These are phyloP conservation scores for Druceiella hillmani DNA, from an alignment of 2,888 invertebrate species.

Conservation along the genomic window DNA sequence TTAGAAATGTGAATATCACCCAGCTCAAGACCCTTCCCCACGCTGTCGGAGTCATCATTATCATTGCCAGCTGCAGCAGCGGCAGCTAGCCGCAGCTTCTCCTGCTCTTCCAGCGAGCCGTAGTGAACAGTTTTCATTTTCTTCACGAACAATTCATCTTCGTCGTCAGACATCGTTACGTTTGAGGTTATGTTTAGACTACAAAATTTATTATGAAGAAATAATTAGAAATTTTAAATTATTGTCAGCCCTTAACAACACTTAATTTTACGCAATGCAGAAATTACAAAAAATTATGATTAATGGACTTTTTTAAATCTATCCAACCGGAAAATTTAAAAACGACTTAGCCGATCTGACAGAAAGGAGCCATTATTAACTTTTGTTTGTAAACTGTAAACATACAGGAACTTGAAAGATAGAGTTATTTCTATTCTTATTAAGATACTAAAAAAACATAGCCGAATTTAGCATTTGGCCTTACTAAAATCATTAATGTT, in stretches of 20 bases:
- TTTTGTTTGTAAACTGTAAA: too few species aligned
- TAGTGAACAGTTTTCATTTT: conserved; percentile 77
- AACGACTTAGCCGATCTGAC: too few species aligned
- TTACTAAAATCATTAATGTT: too few species aligned
- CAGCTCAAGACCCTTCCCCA: conserved; percentile 48
- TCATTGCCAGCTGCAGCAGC: conserved; percentile 52
- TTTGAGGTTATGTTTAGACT: conserved; percentile 37
- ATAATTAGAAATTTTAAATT: conserved; percentile 1
- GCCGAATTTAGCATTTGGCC: too few species aligned
- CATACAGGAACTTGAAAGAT: too few species aligned
- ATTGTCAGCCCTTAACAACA: not conserved
- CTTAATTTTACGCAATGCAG: conserved; percentile 12
- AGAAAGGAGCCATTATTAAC: too few species aligned
- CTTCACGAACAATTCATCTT: conserved; percentile 68
- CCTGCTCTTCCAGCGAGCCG: conserved; percentile 84
- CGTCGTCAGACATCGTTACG: conserved; percentile 73
- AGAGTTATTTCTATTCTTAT: too few species aligned
- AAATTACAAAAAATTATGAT: too few species aligned
- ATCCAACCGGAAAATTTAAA: too few species aligned
- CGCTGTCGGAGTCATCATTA: conserved; percentile 56
- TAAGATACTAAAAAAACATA: too few species aligned
- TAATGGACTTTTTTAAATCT: too few species aligned
- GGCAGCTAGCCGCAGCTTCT: conserved; percentile 63
- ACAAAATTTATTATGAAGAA: conserved; percentile 3
- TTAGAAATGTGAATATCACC: conserved; percentile 63